These are phyloP conservation scores for Amblyopsis hoosieri DNA, from an alignment of 2,797 vertebrate species.

Conservation along the genomic window DNA sequence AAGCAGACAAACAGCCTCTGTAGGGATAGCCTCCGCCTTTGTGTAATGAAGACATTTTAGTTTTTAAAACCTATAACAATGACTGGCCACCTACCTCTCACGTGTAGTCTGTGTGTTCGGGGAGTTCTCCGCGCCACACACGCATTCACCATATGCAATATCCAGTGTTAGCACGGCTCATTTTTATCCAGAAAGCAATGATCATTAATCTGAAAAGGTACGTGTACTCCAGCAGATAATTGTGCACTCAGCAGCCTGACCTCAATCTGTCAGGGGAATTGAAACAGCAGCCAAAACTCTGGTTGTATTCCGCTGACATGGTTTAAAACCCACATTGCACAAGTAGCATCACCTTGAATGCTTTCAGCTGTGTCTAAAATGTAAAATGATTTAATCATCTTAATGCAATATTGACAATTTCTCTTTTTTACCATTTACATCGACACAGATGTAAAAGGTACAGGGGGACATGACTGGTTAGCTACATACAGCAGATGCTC, in stretches of 20 bases:
- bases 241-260: constrained; percentile 32
- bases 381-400: not conserved
- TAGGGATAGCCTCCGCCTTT: constrained; percentile 36
- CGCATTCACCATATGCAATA: not conserved
- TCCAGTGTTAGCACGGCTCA: not conserved
- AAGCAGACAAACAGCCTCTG: not conserved
- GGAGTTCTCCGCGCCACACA: not conserved
- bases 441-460: too few species aligned
- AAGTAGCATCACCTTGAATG: constrained; percentile 5
- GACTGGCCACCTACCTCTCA: not conserved
- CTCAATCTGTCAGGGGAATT: constrained; percentile 57
- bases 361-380: not conserved
- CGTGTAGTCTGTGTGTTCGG: constrained; percentile 8
- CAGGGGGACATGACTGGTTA: too few species aligned
- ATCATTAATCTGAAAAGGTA: constrained; percentile 16
- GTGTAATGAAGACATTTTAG: constrained; percentile 25
- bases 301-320: constrained; percentile 40
- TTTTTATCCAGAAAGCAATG: constrained; percentile 12
- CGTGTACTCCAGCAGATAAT: constrained; percentile 17
- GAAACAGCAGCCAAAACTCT: constrained; percentile 39
- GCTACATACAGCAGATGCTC: too few species aligned
- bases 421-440: too few species aligned
- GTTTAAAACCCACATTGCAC: constrained; percentile 17
- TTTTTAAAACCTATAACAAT: constrained; percentile 1
- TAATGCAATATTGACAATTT: not conserved